Evolutionary conservation across 2,888 invertebrate genomes (phyloP).

Genomic region (Keiferia lycopersicella): DNA sequence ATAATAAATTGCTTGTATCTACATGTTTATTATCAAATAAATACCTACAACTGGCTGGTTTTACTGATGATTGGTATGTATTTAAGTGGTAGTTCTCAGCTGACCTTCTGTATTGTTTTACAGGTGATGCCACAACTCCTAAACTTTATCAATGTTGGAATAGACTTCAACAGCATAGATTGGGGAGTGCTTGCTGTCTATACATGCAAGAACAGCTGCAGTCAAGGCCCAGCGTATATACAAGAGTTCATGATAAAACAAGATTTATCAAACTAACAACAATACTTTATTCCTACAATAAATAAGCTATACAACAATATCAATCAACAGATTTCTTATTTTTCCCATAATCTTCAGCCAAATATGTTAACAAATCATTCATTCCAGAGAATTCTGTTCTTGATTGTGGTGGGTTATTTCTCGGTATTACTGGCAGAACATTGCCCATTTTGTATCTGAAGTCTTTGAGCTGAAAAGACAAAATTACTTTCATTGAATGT

Average conservation of each 20-base stretch:
- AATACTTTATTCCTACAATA: slow-evolving; percentile 29
- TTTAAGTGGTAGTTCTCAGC: too few relatives aligned
- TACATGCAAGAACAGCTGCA: slow-evolving; percentile 91
- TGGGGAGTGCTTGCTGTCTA: slow-evolving; percentile 95
- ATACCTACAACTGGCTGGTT: too few relatives aligned
- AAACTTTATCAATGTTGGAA: slow-evolving; percentile 84
- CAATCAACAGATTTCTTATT: slow-evolving; percentile 38
- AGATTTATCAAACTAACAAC: slow-evolving; percentile 81
- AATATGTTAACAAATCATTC: slow-evolving; percentile 91
- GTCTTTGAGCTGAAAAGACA: slow-evolving; percentile 85
- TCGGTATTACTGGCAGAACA: slow-evolving; percentile 87
- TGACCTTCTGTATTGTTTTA: neutral
- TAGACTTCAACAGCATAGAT: slow-evolving; percentile 85
- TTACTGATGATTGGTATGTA: too few relatives aligned
- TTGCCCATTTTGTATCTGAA: slow-evolving; percentile 91
- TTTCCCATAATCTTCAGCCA: slow-evolving; percentile 82
- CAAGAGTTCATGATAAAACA: slow-evolving; percentile 92
- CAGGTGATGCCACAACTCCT: slow-evolving; percentile 88
- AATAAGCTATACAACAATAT: slow-evolving; percentile 29
- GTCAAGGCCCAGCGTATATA: slow-evolving; percentile 84
- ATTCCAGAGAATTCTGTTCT: slow-evolving; percentile 93
- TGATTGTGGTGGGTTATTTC: slow-evolving; percentile 88
- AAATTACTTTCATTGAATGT: neutral
- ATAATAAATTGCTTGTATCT: too few relatives aligned
- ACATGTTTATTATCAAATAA: too few relatives aligned